Evolutionary conservation across 2,797 vertebrate species (phyloP).

Genomic region (Ambastaia sidthimunki): DNA sequence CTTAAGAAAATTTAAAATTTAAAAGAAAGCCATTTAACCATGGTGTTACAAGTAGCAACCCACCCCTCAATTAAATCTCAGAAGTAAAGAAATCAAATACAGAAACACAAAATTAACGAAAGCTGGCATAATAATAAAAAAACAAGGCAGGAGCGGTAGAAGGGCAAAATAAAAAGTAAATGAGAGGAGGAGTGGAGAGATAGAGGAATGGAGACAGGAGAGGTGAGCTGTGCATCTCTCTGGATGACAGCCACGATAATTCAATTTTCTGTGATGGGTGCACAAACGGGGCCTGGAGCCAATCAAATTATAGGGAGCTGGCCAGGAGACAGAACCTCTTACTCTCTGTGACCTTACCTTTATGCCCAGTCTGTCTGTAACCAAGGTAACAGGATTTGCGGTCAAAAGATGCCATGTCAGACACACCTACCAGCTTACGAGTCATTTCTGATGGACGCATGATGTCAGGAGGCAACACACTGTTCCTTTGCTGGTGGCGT

Average conservation of each 20-base stretch:
- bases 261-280: conserved; percentile 42
- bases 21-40: conserved; percentile 1
- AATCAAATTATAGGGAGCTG: conserved; percentile 47
- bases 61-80: neutral
- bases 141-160: neutral
- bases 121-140: neutral
- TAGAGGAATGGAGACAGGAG: conserved; percentile 15
- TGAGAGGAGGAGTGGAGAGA: conserved; percentile 15
- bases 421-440: conserved; percentile 31
- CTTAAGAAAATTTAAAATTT: neutral
- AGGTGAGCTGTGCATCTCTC: conserved; percentile 4
- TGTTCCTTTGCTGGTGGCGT: neutral
- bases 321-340: conserved; percentile 20
- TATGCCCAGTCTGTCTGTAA: conserved; percentile 26
- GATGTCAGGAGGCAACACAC: conserved; percentile 14
- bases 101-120: neutral
- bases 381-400: conserved; percentile 49
- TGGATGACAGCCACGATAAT: conserved; percentile 39
- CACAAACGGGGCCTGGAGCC: conserved; percentile 34
- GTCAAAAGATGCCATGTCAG: conserved; percentile 40
- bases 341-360: conserved; percentile 41
- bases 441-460: conserved; percentile 27
- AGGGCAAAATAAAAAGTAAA: conserved; percentile 10
- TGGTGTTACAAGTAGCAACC: neutral
- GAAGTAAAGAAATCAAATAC: neutral